phyloP scores from a whole-genome alignment of 2,888 invertebrate genomes.

The Clanis bilineata region DNA sequence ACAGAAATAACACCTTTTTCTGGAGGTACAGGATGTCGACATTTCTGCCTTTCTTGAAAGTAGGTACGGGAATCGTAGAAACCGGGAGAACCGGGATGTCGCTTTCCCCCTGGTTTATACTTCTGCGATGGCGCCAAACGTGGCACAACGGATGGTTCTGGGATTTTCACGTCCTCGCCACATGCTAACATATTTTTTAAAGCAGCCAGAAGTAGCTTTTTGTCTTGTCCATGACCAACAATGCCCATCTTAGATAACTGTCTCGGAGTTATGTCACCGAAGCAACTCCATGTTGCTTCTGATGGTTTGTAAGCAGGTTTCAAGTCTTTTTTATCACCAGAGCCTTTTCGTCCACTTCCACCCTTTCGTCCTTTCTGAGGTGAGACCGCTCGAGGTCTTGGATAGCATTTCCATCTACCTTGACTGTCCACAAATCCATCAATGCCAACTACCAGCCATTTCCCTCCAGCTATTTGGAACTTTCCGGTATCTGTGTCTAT shows the following conservation, averaged over 20 bases:
- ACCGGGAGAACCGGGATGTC: slow-evolving; percentile 11
- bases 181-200: slow-evolving; percentile 52
- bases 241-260: slow-evolving; percentile 65
- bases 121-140: slow-evolving; percentile 33
- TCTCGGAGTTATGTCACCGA: slow-evolving; percentile 59
- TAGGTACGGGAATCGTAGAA: slow-evolving; percentile 23
- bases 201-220: slow-evolving; percentile 51
- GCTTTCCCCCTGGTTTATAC: slow-evolving; percentile 25
- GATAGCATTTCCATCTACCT: slow-evolving; percentile 61
- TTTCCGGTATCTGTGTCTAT: slow-evolving; percentile 63
- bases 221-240: slow-evolving; percentile 69
- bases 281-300: slow-evolving; percentile 65
- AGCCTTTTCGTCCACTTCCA: slow-evolving; percentile 21
- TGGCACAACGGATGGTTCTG: slow-evolving; percentile 46
- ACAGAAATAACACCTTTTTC: slow-evolving; percentile 61
- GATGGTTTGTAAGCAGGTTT: slow-evolving; percentile 37
- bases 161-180: slow-evolving; percentile 58
- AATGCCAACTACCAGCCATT: slow-evolving; percentile 63
- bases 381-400: slow-evolving; percentile 32
- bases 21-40: slow-evolving; percentile 58
- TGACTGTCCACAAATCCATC: slow-evolving; percentile 65
- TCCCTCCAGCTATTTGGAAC: slow-evolving; percentile 55
- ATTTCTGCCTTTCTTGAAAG: slow-evolving; percentile 42
- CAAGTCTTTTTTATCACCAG: slow-evolving; percentile 37
- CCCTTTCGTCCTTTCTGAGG: slow-evolving; percentile 26